Percentiles rank a stretch among this genome's conserved stretches.
These are phyloP conservation scores for Cuniculus paca DNA, from an alignment of 2,797 vertebrate species.

Conservation along the genomic window DNA sequence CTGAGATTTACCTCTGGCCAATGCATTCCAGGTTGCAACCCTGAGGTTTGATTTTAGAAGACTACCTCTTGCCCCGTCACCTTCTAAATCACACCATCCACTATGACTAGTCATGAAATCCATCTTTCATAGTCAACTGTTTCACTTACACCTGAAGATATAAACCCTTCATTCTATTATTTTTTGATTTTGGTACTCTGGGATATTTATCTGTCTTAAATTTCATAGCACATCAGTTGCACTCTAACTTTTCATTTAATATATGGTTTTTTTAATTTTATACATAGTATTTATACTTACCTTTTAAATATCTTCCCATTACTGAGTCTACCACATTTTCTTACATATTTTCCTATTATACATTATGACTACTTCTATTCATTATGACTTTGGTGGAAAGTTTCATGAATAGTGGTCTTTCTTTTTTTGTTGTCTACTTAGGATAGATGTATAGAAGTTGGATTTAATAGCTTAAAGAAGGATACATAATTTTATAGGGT, in stretches of 20 bases:
- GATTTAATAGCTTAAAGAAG: neutral
- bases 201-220: neutral
- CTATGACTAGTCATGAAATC: neutral
- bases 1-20: neutral
- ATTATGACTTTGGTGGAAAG: neutral
- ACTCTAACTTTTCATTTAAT: neutral
- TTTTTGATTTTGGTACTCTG: neutral
- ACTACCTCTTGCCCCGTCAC: neutral
- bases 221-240: neutral
- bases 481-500: neutral
- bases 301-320: neutral
- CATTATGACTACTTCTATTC: slow-evolving; percentile 14
- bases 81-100: neutral
- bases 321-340: neutral
- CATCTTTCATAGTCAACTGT: neutral
- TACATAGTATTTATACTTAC: neutral
- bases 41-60: neutral
- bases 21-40: neutral
- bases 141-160: neutral
- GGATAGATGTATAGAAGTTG: neutral
- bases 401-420: neutral
- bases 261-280: neutral
- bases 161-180: neutral
- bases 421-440: slow-evolving; percentile 39
- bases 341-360: neutral